These are phyloP conservation scores for Chrysolina americana DNA, from an alignment of 2,888 invertebrate species.

Conservation along the genomic window DNA sequence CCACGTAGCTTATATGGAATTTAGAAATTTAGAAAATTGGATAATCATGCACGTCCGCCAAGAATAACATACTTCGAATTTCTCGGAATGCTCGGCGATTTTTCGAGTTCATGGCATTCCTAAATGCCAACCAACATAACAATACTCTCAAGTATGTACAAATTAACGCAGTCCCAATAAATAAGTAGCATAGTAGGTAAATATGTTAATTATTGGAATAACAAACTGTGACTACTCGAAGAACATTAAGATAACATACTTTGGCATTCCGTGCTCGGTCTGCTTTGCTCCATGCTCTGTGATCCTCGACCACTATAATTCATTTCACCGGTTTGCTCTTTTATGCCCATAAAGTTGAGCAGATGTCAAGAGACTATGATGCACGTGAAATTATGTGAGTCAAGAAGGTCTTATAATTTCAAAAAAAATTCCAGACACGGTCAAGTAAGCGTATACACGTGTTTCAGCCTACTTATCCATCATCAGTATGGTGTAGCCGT, in stretches of 20 bases:
- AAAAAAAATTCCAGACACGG: no score
- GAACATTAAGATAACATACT: conserved; percentile 9
- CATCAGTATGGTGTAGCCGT: no score
- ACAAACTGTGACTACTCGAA: conserved; percentile 1
- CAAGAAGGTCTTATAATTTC: no score
- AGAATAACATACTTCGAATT: conserved; percentile 44
- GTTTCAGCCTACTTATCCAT: no score
- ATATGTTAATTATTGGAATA: conserved; percentile 34
- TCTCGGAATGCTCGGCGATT: conserved; percentile 39
- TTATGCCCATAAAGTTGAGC: no score
- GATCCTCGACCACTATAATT: neutral
- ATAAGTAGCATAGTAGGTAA: conserved; percentile 27
- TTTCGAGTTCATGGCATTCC: conserved; percentile 40
- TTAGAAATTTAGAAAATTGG: conserved; percentile 49
- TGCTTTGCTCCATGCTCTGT: neutral
- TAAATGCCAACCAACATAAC: conserved; percentile 37
- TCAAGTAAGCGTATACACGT: no score
- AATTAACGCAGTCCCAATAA: conserved; percentile 35
- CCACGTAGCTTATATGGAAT: conserved; percentile 37
- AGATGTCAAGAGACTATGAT: no score
- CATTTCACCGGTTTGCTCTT: no score
- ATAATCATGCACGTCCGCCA: conserved; percentile 38
- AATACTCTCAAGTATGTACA: conserved; percentile 34
- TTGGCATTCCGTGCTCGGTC: neutral
- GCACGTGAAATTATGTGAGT: no score